Base-by-base conservation (phyloP, 1,140 invertebrate genomes). In the Neelides sp. region DNA sequence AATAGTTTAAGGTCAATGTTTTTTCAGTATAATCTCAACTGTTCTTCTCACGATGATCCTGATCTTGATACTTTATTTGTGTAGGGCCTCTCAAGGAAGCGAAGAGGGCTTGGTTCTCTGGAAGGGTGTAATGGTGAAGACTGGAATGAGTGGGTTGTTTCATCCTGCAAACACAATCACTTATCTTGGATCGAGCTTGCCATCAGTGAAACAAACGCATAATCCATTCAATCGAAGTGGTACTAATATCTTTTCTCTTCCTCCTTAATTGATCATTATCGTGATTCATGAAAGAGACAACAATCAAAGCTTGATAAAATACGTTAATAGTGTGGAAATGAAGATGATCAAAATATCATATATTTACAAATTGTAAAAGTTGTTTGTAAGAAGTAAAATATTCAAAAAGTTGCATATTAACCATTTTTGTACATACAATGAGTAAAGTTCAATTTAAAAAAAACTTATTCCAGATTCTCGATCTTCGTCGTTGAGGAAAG, bases 121-220 rank as follows among this genome's bases (percentile, higher is more conserved):
- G 88, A 87, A 86, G 64, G 91, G 90, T 3, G 82, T 85, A 4
- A 64, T 86, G 3, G n/a, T 20, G 19, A 79, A 76, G 52, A 82
- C 77, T 57, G 87, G 90, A 0, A 88, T 89, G 68, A 85, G 79
- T 7, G 91, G 91, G 0, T 74, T 83, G 10, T 94, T 95, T 64
- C 85, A 87, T 73, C 89, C 91, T 7, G 78, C 78, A n/a, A 79
- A 89, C 61, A 87, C 85, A 8, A 84, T 92, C 24, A 79, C 87
- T 0, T 89, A 90, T 65, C 68, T 91, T 0, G 85, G 85, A 0
- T 77, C 74, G n/a, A 85, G 84, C 66, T 67, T 87, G 48, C 83
- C 84, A 8, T 77, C 77, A 40, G 77, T 74, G 40, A 77, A 49
- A 34, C 36, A 50, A 36, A 49, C 39, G 34, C 71, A 72, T 7